Conservation (phyloP, 1,140 invertebrate genomes). For the Ceratina calcarata region DNA sequence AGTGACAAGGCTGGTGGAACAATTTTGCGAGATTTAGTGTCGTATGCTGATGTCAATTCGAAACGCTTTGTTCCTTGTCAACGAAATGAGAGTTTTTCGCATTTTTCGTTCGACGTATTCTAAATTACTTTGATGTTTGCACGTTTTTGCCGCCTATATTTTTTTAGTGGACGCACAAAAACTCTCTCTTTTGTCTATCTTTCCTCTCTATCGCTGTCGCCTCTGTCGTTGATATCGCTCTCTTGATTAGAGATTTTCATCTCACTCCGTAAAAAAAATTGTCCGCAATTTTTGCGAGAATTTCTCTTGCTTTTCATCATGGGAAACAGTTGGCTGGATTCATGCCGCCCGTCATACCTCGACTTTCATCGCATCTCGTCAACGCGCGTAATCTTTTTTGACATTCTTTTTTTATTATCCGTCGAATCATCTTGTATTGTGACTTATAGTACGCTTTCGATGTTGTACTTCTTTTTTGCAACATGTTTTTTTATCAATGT, state of each 20-base stretch:
- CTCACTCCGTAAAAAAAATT: slow-evolving; percentile 1
- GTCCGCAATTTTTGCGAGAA: slow-evolving; percentile 39
- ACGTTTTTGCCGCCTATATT: slow-evolving; percentile 19
- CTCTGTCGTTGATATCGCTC: slow-evolving; percentile 53
- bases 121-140: slow-evolving; percentile 3
- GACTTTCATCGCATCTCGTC: slow-evolving; percentile 3
- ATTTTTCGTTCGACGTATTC: neutral
- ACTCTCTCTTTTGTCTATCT: slow-evolving; percentile 12
- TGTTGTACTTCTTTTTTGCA: slow-evolving; percentile 53
- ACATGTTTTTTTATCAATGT: slow-evolving; percentile 48
- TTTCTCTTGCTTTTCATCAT: slow-evolving; percentile 41
- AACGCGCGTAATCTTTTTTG: too few relatives aligned
- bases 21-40: slow-evolving; percentile 37
- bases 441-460: slow-evolving; percentile 50
- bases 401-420: slow-evolving; percentile 22
- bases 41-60: slow-evolving; percentile 48
- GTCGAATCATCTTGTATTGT: neutral
- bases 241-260: slow-evolving; percentile 39
- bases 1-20: neutral
- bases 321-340: slow-evolving; percentile 2
- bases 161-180: slow-evolving; percentile 39
- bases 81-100: neutral
- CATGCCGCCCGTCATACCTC: slow-evolving; percentile 15
- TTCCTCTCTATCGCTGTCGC: slow-evolving; percentile 35
- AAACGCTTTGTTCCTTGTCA: slow-evolving; percentile 29